Conservation (phyloP, 2,113 vertebrate genomes). For the Orthonyx spaldingii region DNA sequence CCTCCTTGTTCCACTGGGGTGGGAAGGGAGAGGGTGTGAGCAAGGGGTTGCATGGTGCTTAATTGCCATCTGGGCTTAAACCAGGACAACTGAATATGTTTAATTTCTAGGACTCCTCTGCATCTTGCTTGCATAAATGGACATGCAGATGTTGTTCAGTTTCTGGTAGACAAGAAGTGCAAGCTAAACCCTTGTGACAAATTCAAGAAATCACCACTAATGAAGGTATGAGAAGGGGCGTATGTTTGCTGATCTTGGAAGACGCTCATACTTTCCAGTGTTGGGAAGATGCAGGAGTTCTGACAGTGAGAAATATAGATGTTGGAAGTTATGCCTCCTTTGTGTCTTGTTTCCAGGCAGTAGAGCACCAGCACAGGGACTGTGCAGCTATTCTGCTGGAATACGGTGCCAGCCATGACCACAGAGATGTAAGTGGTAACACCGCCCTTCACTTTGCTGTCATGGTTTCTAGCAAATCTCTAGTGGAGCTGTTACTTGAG, state of each 20-base stretch:
- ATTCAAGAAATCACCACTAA: slow-evolving; percentile 78
- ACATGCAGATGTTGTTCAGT: slow-evolving; percentile 76
- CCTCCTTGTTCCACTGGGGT: neutral
- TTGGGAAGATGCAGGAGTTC: neutral
- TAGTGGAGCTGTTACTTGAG: slow-evolving; percentile 73
- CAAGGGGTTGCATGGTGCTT: neutral
- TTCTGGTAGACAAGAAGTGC: slow-evolving; percentile 80
- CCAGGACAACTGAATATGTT: neutral
- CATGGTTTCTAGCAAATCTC: slow-evolving; percentile 52
- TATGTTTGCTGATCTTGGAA: neutral
- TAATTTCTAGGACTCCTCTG: slow-evolving; percentile 79
- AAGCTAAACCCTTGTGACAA: slow-evolving; percentile 79
- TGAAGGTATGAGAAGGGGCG: slow-evolving; percentile 75
- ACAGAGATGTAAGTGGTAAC: slow-evolving; percentile 65
- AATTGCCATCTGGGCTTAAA: neutral
- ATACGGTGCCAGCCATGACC: slow-evolving; percentile 59
- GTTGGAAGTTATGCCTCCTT: neutral
- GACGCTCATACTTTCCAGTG: rapidly evolving
- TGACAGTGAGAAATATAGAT: neutral
- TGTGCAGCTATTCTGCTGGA: slow-evolving; percentile 78
- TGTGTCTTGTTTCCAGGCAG: slow-evolving; percentile 69
- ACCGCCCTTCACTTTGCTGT: slow-evolving; percentile 83
- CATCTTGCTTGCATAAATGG: slow-evolving; percentile 84
- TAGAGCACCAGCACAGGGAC: slow-evolving; percentile 77
- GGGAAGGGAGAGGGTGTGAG: neutral